A percentile compares a stretch with the other conserved stretches of the same genome.
Evolutionary conservation across 37 sponge, comb jelly and placozoan species (phyloP).

Genomic region (Amphimedon queenslandica): DNA sequence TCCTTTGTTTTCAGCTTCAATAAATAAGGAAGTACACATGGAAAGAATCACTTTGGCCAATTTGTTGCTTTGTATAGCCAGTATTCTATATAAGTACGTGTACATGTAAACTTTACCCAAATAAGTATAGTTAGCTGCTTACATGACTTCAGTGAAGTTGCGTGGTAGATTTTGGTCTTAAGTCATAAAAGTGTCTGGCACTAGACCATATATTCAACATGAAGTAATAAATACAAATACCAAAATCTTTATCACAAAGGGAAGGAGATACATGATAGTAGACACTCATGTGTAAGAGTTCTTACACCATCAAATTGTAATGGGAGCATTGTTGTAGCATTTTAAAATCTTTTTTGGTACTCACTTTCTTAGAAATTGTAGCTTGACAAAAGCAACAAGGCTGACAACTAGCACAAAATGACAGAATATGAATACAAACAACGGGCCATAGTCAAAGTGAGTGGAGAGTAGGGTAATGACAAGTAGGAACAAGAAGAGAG

Average conservation of each 20-base stretch:
- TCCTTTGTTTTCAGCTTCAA: too few species aligned
- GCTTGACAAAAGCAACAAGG: constrained; percentile 34
- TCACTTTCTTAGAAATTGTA: constrained; percentile 69
- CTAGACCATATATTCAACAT: neutral
- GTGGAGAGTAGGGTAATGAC: neutral
- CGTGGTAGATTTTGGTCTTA: too few species aligned
- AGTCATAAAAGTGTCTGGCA: too few species aligned
- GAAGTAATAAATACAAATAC: neutral
- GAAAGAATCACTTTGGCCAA: too few species aligned
- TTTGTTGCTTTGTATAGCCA: too few species aligned
- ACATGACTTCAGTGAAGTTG: too few species aligned
- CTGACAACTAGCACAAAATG: constrained; percentile 14
- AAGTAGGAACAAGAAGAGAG: neutral
- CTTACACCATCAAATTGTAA: too few species aligned
- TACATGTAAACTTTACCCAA: too few species aligned
- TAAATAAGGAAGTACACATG: too few species aligned
- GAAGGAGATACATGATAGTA: neutral
- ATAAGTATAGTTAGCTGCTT: too few species aligned
- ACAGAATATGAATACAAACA: constrained; percentile 28
- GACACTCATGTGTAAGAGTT: too few species aligned
- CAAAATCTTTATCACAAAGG: neutral
- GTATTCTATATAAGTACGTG: too few species aligned
- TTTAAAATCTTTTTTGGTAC: neutral
- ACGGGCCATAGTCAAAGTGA: constrained; percentile 7
- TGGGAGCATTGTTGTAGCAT: neutral